Evolutionary conservation across 1,140 invertebrate species (phyloP).

Genomic region (Euura saliciscinereae): DNA sequence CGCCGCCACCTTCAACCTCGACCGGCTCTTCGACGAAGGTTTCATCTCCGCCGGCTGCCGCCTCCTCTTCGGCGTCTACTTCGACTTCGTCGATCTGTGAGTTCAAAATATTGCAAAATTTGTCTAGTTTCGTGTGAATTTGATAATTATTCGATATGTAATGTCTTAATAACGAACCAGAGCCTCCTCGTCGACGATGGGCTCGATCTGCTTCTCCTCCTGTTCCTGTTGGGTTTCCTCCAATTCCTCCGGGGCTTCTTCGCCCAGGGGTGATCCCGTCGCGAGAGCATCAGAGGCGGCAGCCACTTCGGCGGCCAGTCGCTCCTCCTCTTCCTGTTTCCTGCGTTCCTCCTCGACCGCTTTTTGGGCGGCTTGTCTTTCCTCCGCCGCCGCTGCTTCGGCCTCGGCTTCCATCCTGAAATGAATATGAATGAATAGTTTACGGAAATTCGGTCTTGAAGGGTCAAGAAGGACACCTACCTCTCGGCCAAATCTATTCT

Average conservation of each 20-base stretch:
- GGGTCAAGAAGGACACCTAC: constrained; percentile 21
- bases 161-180: constrained; percentile 30
- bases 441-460: too few species aligned
- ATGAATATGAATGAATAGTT: too few species aligned
- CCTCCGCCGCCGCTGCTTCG: constrained; percentile 36
- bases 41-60: constrained; percentile 25
- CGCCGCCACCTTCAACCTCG: constrained; percentile 5
- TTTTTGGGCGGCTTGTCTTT: constrained; percentile 24
- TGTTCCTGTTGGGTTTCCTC: constrained; percentile 36
- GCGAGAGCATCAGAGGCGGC: constrained; percentile 12
- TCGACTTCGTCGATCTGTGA: constrained; percentile 42
- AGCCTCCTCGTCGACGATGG: constrained; percentile 44
- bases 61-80: constrained; percentile 28
- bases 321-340: constrained; percentile 47
- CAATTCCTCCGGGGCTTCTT: constrained; percentile 14
- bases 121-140: constrained; percentile 1
- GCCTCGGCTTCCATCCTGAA: constrained; percentile 41
- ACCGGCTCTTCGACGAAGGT: constrained; percentile 38
- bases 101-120: constrained; percentile 6
- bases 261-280: constrained; percentile 18
- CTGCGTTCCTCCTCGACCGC: constrained; percentile 29
- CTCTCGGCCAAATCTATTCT: constrained; percentile 40
- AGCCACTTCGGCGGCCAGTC: constrained; percentile 25
- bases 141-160: not conserved
- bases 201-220: constrained; percentile 46